These are phyloP conservation scores for Podarcis lilfordi DNA, from an alignment of 2,797 vertebrate species.

Conservation along the genomic window DNA sequence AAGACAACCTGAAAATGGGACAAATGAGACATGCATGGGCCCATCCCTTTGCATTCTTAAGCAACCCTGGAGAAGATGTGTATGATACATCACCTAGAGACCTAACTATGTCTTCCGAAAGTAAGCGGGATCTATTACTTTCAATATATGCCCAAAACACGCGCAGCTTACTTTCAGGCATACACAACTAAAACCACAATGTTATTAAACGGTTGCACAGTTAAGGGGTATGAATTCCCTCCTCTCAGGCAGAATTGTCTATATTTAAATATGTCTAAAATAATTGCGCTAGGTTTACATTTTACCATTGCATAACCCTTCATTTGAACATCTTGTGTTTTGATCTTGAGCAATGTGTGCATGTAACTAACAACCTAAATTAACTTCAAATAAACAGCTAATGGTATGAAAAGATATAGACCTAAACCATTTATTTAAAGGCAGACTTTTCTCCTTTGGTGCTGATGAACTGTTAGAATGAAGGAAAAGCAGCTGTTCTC, in stretches of 20 bases:
- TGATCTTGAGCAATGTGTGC: background rate
- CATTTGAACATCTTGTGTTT: background rate
- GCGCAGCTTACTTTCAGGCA: too few species aligned
- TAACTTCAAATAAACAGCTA: background rate
- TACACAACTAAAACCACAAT: background rate
- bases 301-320: background rate
- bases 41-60: background rate
- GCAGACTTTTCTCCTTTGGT: background rate
- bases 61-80: background rate
- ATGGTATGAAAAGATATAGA: constrained; percentile 2
- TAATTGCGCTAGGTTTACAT: background rate
- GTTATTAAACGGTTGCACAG: background rate
- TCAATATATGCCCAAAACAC: background rate
- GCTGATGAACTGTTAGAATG: background rate
- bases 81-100: background rate
- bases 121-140: background rate
- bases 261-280: background rate
- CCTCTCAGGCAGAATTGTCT: background rate
- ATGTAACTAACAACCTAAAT: background rate
- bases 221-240: background rate
- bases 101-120: background rate
- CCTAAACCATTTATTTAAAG: background rate
- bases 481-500: constrained; percentile 10
- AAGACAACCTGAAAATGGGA: background rate
- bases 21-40: background rate